Conservation (phyloP, 2,888 invertebrate genomes). For the Dynastes tityus region DNA sequence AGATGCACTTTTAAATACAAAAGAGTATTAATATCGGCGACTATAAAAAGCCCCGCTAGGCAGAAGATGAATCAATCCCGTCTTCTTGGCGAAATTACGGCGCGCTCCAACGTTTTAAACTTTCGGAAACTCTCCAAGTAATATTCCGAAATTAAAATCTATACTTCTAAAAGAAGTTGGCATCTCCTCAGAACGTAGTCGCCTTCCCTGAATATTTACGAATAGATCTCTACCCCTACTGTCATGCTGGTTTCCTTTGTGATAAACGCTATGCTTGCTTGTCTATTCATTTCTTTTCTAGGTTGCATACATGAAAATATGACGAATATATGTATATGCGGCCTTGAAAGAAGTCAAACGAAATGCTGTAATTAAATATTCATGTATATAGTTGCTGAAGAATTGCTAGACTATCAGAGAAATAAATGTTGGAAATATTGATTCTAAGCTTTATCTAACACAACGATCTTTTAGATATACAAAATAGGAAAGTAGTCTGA, state of each 20-base stretch:
- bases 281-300: neutral
- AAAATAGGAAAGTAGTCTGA: too few relatives aligned
- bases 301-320: neutral
- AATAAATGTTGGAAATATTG: too few relatives aligned
- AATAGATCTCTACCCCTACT: slow-evolving; percentile 13
- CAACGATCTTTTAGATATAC: too few relatives aligned
- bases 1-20: neutral
- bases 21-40: slow-evolving; percentile 21
- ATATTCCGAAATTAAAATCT: slow-evolving; percentile 48
- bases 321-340: neutral
- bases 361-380: neutral
- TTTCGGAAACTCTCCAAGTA: slow-evolving; percentile 36
- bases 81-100: slow-evolving; percentile 10
- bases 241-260: slow-evolving; percentile 32
- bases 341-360: neutral
- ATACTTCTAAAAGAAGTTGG: slow-evolving; percentile 36
- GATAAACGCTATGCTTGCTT: slow-evolving; percentile 23
- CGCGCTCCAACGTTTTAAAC: slow-evolving; percentile 30
- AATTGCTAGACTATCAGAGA: too few relatives aligned
- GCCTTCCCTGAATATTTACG: slow-evolving; percentile 33
- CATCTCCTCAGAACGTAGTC: slow-evolving; percentile 8
- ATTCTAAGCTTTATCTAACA: too few relatives aligned
- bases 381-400: neutral
- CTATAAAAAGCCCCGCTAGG: slow-evolving; percentile 2
- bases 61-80: slow-evolving; percentile 19